These are phyloP conservation scores for Ctenopoma multispine DNA, from an alignment of 2,797 vertebrate species.

Conservation along the genomic window DNA sequence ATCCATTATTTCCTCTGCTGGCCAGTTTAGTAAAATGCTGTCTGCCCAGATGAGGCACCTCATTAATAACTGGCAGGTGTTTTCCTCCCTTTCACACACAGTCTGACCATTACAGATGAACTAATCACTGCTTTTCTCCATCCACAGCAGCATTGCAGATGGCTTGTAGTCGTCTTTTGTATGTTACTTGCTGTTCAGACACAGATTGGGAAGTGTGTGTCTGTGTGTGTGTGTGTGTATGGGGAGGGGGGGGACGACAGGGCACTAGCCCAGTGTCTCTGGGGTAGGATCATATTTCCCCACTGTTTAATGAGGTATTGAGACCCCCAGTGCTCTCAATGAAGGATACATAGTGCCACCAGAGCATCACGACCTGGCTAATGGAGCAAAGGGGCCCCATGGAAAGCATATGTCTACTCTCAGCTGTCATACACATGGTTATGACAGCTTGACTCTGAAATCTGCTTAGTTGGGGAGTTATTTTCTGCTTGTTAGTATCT, in stretches of 20 bases:
- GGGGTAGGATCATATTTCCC: constrained; percentile 73
- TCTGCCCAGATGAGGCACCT: constrained; percentile 62
- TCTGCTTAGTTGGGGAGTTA: constrained; percentile 19
- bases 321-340: constrained; percentile 65
- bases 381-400: constrained; percentile 57
- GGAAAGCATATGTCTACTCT: constrained; percentile 23
- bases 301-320: constrained; percentile 76
- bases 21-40: constrained; percentile 43
- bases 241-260: no score
- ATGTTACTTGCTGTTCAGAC: constrained; percentile 31
- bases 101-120: constrained; percentile 33
- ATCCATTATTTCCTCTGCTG: constrained; percentile 29
- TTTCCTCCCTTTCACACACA: constrained; percentile 40
- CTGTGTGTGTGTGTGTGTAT: constrained; percentile 11
- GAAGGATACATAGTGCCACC: constrained; percentile 50
- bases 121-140: constrained; percentile 63
- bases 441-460: constrained; percentile 49
- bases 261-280: constrained; percentile 52
- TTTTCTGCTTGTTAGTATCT: background rate
- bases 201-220: constrained; percentile 56
- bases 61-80: constrained; percentile 70
- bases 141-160: constrained; percentile 64
- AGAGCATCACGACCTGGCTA: constrained; percentile 58
- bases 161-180: constrained; percentile 56
- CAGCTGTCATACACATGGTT: constrained; percentile 38